These are phyloP conservation scores for Gnathonemus longibarbis DNA, from an alignment of 2,113 vertebrate genomes.

Conservation along the genomic window DNA sequence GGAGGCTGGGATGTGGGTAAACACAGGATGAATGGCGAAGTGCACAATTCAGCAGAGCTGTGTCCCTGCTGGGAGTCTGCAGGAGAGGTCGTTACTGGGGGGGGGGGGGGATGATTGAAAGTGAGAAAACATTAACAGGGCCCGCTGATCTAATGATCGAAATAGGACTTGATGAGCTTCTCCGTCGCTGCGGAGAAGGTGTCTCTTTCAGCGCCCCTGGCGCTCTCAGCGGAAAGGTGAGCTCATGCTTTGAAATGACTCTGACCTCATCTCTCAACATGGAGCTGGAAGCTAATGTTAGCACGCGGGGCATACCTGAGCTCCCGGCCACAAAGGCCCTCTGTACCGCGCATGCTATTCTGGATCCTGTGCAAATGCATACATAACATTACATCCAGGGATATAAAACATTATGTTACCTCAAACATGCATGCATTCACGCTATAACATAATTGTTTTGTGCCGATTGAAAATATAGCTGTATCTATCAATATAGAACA, in stretches of 20 bases:
- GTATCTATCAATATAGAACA: neutral
- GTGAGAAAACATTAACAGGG: constrained; percentile 35
- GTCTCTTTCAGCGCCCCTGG: constrained; percentile 57
- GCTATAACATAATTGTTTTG: neutral
- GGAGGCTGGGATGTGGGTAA: constrained; percentile 9
- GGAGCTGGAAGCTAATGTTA: constrained; percentile 47
- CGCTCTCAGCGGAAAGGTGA: constrained; percentile 61
- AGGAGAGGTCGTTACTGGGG: neutral
- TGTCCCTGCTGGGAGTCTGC: neutral
- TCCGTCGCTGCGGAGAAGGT: constrained; percentile 51
- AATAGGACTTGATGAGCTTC: constrained; percentile 36
- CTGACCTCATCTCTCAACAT: constrained; percentile 53
- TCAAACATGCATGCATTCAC: neutral
- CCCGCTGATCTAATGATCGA: constrained; percentile 33
- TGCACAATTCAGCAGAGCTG: neutral
- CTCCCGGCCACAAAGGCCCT: neutral
- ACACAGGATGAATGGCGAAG: neutral
- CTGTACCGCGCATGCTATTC: neutral
- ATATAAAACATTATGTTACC: neutral
- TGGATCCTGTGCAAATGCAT: neutral
- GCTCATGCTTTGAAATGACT: constrained; percentile 54
- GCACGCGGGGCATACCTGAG: neutral
- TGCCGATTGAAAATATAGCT: neutral
- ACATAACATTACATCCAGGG: neutral
- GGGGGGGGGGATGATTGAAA: constrained; percentile 12